Percentiles rank a stretch among this genome's conserved stretches.
phyloP scores from a whole-genome alignment of 2,888 invertebrate genomes.

The Conops quadrifasciatus region DNA sequence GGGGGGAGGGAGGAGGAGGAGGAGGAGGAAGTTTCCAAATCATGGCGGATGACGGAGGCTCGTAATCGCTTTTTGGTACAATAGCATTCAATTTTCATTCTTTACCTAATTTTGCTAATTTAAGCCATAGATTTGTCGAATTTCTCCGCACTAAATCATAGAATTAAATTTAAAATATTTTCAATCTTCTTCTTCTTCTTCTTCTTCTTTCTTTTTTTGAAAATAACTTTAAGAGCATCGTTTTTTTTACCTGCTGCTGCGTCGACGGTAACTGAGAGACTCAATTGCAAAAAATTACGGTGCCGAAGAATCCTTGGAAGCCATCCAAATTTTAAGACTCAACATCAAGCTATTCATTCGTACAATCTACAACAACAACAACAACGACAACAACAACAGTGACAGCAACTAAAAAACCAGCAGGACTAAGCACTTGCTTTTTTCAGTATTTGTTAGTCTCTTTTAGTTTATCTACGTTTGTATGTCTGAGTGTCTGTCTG shows the following conservation, averaged over 20 bases:
- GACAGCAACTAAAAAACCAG: not conserved
- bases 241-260: constrained; percentile 5
- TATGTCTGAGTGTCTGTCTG: constrained; percentile 4
- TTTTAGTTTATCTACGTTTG: not conserved
- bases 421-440: not conserved
- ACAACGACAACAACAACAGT: no score
- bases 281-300: constrained; percentile 18
- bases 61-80: no score
- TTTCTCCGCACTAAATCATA: no score
- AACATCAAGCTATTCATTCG: constrained; percentile 8
- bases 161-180: no score
- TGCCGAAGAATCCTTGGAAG: constrained; percentile 24
- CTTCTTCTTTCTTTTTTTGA: not conserved
- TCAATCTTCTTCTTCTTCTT: not conserved
- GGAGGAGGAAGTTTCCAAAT: not conserved
- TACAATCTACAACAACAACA: not conserved
- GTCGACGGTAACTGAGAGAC: constrained; percentile 10
- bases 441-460: not conserved
- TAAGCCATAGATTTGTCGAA: no score
- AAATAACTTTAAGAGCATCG: not conserved
- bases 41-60: no score
- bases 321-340: constrained; percentile 28
- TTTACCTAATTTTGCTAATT: no score
- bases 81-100: no score
- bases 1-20: not conserved